Base-by-base conservation (phyloP, 2,113 vertebrate species). In the Cheilinus undulatus region DNA sequence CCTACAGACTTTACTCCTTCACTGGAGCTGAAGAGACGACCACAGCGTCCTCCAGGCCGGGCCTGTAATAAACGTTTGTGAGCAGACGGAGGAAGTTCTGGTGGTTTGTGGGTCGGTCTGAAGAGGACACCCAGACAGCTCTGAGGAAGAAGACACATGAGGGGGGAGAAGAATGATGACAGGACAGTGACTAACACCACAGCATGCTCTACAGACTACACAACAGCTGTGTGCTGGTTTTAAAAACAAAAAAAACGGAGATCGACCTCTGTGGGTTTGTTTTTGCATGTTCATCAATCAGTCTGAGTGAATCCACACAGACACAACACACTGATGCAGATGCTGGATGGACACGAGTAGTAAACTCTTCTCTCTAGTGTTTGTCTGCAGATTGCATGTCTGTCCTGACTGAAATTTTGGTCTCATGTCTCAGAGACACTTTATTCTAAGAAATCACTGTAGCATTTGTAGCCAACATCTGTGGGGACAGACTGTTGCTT, bases 211-310 rank as follows among this genome's bases (percentile, higher is more conserved):
- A 23, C 52, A 63, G 59, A 57, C 60, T 78, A 62, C 12, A 52
- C 34, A 54, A 17, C 58, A 74, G 65, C 46, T 77, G 71, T 76
- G 61, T 83, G 79, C 68, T 78, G 54, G 68, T 49, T 64, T 54
- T 58, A 23, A 56, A 43, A 71, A 58, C 30, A 40, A 56, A 51
- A 61, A 8, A 32, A 45, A 53, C 23, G 28, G 5, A 58, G 20
- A 42, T 17, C 3, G 3, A 49, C n/a, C 22, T 11, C 43, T 61
- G 48, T 56, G 26, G 13, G 59, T 27, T 32, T 0, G 53, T 26
- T 51, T 65, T 22, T 15, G 3, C 8, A 10, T 57, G 52, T 23
- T 28, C 28, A 30, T 64, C 64, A 32, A 61, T 62, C 69, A 72
- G 68, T 23, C 36, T 45, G 72, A 46, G 12, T 19, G 23, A 7